Evolutionary conservation across 2,113 vertebrate genomes (phyloP), one percentile per base, ranked within the genome.

Genomic region (Clinocottus analis): DNA sequence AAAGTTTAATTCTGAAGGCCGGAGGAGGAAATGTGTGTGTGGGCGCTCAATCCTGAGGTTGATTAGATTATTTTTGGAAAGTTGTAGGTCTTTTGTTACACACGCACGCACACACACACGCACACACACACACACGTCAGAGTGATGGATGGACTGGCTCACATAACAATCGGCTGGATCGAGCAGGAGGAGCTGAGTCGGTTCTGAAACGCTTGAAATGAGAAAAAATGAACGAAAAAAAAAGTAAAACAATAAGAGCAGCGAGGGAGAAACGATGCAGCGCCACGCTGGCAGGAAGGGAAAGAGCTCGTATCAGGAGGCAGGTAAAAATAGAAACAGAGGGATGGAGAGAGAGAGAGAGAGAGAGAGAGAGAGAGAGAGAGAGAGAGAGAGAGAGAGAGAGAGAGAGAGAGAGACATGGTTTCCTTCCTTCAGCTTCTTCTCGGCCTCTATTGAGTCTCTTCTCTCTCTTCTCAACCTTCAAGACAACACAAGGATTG

Each of bases 311-410:
- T 29, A 77, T 64, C 72, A 71, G 37, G 47, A 51, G 39, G 68
- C 55, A 29, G 2, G 84, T 88, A 89, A 84, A 86, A 91, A 91
- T 91, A 91, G 87, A 51, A 85, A 41, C 55, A 31, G 77, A 29
- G 72, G 58, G 49, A 37, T 55, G 53, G 72, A 55, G 53, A 37
- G 74, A 43, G 69, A 62, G 47, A 27, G 62, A 13, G 53, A 59
- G 21, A 13, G 60, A 53, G 27, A 51, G 47, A n/a, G 49, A 51
- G 49, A 51, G 21, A 49, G 47, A 21, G 47, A 10, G 19, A n/a
- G 19, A 35, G 61, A 49, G 71, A 47, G 53, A 43, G 77, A 41
- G 72, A 69, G 41, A 21, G 53, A 47, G 37, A 25, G 45, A 23
- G 25, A 47, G 45, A 49, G 17, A 49, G 45, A 21, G 47, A 9